Evolutionary conservation across 2,113 vertebrate genomes (phyloP), one percentile per base, ranked within the genome.

Genomic region (Mesoclemmys tuberculata): DNA sequence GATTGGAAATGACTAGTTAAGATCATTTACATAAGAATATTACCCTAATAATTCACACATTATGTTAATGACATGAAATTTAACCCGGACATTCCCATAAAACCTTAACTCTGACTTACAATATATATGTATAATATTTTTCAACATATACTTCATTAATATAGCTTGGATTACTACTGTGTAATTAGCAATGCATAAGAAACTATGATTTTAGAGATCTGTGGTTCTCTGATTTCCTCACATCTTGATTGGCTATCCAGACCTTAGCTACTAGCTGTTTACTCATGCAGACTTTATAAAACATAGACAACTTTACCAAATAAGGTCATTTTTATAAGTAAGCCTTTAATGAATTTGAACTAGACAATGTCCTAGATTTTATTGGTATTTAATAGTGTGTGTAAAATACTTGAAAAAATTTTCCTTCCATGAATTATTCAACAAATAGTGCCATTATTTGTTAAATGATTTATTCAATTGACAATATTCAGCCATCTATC

Each of bases 341-440:
- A 77, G 68, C 6, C 85, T 95, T 85, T 89, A 94, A 90, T 93
- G 81, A 77, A 91, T 91, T 96, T 93, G 90, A 93, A 89, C 85
- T 92, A 52, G 29, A 2, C 0, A 0, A 29, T 84, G 10, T 80
- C 80, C 93, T 93, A 87, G 71, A 93, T 93, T 97, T 91, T 92
- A 93, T 29, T 92, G 80, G 55, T 92, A 89, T 92, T 83, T 95
- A 96, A 93, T 84, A 51, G 84, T 90, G 51, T 77, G 91, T 84
- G 61, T 93, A 86, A 97, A 93, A 95, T 87, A 85, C 82, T 96
- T 87, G 80, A 87, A 84, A 94, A 58, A 91, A 87, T 87, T 75
- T 87, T 97, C 58, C 35, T 85, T 55, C 83, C 79, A 89, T 93
- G 96, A 95, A 97, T 95, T 96, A 85, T 94, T 95, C 91, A 97